Conservation (phyloP, 2,888 invertebrate genomes). For the Ormyrus pomaceus region DNA sequence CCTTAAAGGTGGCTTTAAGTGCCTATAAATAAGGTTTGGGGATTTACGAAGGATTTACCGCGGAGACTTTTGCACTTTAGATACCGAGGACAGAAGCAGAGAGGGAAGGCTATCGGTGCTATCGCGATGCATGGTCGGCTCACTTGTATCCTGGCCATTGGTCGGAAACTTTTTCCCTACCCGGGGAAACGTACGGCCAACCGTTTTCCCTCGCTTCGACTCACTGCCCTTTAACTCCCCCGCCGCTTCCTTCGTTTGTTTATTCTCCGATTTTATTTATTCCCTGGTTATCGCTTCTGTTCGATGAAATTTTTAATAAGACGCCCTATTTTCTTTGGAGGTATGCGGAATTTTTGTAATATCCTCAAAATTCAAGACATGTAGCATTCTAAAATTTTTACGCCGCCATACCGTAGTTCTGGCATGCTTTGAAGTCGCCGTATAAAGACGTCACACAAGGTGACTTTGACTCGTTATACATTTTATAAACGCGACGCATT, state of each 20-base stretch:
- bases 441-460: too few species aligned
- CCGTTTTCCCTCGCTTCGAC: constrained; percentile 16
- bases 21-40: constrained; percentile 70
- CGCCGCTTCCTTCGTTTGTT: constrained; percentile 30
- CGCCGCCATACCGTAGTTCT: too few species aligned
- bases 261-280: constrained; percentile 19
- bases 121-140: constrained; percentile 47
- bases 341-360: too few species aligned
- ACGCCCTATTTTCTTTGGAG: too few species aligned
- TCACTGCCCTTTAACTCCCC: constrained; percentile 8
- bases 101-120: constrained; percentile 1
- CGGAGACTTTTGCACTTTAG: constrained; percentile 68
- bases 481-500: too few species aligned
- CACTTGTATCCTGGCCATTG: constrained; percentile 29
- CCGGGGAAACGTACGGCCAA: constrained; percentile 24
- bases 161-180: constrained; percentile 35
- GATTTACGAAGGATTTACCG: constrained; percentile 66
- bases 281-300: background rate
- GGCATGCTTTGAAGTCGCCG: too few species aligned
- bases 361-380: too few species aligned
- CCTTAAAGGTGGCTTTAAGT: constrained; percentile 67
- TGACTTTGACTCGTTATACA: too few species aligned
- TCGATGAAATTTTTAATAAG: background rate
- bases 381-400: too few species aligned
- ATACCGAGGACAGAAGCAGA: constrained; percentile 55